These are phyloP conservation scores for Parnassius orleans DNA, from an alignment of 2,888 invertebrate genomes.

Conservation along the genomic window DNA sequence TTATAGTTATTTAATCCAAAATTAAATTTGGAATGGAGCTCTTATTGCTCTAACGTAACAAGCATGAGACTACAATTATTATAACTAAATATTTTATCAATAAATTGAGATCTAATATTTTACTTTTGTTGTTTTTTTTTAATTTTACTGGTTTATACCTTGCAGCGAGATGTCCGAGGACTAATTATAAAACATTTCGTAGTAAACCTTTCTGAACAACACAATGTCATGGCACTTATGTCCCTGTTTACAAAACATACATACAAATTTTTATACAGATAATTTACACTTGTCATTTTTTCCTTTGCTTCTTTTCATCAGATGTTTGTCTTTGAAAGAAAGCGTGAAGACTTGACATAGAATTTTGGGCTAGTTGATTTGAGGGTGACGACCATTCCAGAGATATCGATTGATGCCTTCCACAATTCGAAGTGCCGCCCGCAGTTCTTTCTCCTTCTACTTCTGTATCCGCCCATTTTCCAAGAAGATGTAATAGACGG, in stretches of 20 bases:
- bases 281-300: constrained; percentile 51
- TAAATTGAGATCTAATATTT: constrained; percentile 20
- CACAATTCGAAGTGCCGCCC: constrained; percentile 72
- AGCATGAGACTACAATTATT: constrained; percentile 21
- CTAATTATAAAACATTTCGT: constrained; percentile 23
- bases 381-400: constrained; percentile 88
- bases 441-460: constrained; percentile 73
- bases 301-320: constrained; percentile 68
- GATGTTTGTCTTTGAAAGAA: constrained; percentile 86
- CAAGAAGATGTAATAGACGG: constrained; percentile 86
- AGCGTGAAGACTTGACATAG: constrained; percentile 90
- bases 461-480: constrained; percentile 87
- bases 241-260: constrained; percentile 39
- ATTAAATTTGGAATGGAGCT: background rate
- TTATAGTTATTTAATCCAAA: no score
- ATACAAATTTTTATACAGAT: constrained; percentile 30
- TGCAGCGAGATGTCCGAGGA: constrained; percentile 8
- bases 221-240: constrained; percentile 67
- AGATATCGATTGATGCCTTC: constrained; percentile 86
- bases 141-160: constrained; percentile 5
- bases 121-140: constrained; percentile 7
- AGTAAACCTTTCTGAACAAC: constrained; percentile 41
- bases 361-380: constrained; percentile 87
- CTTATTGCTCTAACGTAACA: constrained; percentile 1
- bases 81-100: constrained; percentile 11